phyloP scores from a whole-genome alignment of 2,797 vertebrate genomes.

The Cossypha dichroa region DNA sequence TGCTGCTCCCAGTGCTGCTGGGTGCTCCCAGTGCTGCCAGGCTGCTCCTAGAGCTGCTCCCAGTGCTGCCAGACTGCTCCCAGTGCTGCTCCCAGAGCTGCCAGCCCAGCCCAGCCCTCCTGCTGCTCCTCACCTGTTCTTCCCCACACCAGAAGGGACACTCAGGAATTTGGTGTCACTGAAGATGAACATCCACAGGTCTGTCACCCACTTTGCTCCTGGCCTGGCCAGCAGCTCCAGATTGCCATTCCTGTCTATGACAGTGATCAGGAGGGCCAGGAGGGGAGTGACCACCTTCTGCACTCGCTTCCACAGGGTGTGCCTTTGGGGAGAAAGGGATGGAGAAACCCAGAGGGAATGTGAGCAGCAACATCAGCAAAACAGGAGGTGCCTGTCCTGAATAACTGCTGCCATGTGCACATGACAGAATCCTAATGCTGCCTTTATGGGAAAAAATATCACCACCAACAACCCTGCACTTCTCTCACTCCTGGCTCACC shows the following conservation, averaged over 20 bases:
- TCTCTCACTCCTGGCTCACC: background rate
- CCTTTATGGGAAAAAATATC: background rate
- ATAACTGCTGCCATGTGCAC: background rate
- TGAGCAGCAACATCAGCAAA: background rate
- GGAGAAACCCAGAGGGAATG: background rate
- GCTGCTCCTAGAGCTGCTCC: background rate
- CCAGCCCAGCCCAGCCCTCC: background rate
- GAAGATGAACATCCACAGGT: conserved; percentile 93
- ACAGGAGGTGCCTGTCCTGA: background rate
- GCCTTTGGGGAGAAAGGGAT: conserved; percentile 72
- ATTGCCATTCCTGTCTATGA: conserved; percentile 89
- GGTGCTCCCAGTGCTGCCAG: background rate
- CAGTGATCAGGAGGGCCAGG: conserved; percentile 86
- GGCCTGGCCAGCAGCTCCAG: conserved; percentile 84
- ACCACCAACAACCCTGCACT: rapidly evolving
- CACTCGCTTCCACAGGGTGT: conserved; percentile 90
- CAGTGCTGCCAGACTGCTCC: too few species aligned
- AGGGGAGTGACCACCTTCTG: conserved; percentile 86
- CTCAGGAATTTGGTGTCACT: conserved; percentile 82
- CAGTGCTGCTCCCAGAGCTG: background rate
- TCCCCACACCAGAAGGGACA: conserved; percentile 71
- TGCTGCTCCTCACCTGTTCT: conserved; percentile 74
- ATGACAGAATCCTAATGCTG: background rate
- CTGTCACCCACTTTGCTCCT: conserved; percentile 73
- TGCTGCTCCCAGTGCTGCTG: background rate